Base-by-base conservation (phyloP, 2,113 vertebrate genomes). In the Rattus norvegicus region DNA sequence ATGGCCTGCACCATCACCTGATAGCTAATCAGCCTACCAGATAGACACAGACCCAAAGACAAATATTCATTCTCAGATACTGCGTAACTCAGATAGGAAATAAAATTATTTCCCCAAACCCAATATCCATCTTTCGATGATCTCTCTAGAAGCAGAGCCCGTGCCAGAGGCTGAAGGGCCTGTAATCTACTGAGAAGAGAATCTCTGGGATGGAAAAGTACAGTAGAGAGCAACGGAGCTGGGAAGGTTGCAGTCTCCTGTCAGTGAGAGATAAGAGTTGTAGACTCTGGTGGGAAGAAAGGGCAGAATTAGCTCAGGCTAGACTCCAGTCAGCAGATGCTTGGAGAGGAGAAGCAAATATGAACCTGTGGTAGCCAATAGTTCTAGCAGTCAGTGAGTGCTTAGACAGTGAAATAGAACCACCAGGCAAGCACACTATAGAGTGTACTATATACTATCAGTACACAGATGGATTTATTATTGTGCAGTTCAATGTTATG, bases 301-400 rank as follows among this genome's bases (percentile, higher is more conserved):
- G 43, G 2, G 49, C 14, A 91, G 52, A 33, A 0, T 1, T 12
- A 67, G 36, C 24, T 70, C 20, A 4, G 70, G 10, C n/a, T 72
- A 36, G 12, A n/a, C 54, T 36, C 20, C 33, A 24, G 26, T 88
- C 47, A 28, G 73, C 30, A 56, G 2, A 63, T 12, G 4, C 47
- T 75, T 80, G 30, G 63, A 65, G 79, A 61, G 39, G 70, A 49
- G 2, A 22, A 17, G 47, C 2, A 2, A 28, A 12, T 59, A 8
- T 52, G 72, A 76, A 30, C 3, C 10, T 10, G 30, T 20, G 22
- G 20, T 5, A 91, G 43, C 10, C 13, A 24, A 5, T 43, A 33
- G 16, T 79, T 26, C 36, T 6, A 75, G 28, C 43, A 0, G 7
- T 52, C 16, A 7, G 43, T 4, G 0, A 56, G 2, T 43, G 1